Base-by-base conservation (phyloP, 1,140 invertebrate species). In the Pseudomyrmex concolor region DNA sequence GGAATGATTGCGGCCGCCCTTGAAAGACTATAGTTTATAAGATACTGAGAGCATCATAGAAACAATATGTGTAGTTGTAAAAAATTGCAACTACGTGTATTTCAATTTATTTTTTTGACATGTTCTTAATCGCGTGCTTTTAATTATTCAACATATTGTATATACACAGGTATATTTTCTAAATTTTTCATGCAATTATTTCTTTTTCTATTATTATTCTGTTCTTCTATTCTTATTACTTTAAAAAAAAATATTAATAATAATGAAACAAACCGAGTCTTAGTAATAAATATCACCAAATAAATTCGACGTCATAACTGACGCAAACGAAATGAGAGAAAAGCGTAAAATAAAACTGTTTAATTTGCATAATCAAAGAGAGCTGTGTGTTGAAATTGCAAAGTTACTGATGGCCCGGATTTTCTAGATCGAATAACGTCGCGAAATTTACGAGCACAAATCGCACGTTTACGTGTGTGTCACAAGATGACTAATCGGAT, bases 21-120 rank as follows among this genome's bases (percentile, higher is more conserved):
- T 90, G 90, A 89, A 90, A 90, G 88, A 83, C 86, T 90, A 86
- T 82, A 84, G 54, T 78, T 63, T 63, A 62, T 54, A 66, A 64
- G 64, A 78, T 15, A 68, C 51, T 55, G 51, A 34, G 63, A 78
- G 51, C 73, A 60, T 82, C 45, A 74, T 63, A 64, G 45, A 17
- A 67, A 48, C 4, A 57, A 66, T 64, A 60, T 51, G 63, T 63
- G 72, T 10, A 54, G 50, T 72, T 68, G 50, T 60, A 51, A 83
- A 87, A 81, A 48, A 34, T 34, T 67, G 62, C 15, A 62, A 19
- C 17, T 55, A 13, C n/a, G 10, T n/a, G 3, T 45, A 50, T 50
- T 43, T 73, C 54, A 25, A 45, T 17, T 71, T 45, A 8, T 55
- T 74, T 45, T 9, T 54, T 76, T 0, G 34, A 13, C 22, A 15